Percentiles rank a stretch among this genome's conserved stretches.
These are phyloP conservation scores for Nannobrachium achirus DNA, from an alignment of 2,113 vertebrate genomes.

Conservation along the genomic window DNA sequence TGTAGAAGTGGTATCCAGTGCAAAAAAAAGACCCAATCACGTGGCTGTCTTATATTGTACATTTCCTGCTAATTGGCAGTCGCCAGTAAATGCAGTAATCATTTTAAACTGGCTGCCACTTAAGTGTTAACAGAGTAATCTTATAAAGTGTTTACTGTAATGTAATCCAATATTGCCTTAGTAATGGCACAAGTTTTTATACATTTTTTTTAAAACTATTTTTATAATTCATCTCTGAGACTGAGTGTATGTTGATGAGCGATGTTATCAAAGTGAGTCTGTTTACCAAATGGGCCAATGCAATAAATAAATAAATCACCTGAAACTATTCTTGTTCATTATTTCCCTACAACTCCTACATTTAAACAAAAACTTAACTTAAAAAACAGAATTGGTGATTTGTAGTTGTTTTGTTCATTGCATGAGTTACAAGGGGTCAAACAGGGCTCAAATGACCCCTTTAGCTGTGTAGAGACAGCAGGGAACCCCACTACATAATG, in stretches of 20 bases:
- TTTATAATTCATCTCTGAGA: constrained; percentile 63
- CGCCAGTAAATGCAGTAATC: background rate
- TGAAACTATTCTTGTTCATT: background rate
- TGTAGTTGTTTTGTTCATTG: constrained; percentile 34
- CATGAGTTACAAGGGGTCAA: background rate
- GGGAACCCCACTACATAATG: too few relatives aligned
- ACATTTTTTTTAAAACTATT: constrained; percentile 45
- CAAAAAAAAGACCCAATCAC: constrained; percentile 20
- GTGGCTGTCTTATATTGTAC: background rate
- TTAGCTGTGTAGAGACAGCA: too few relatives aligned
- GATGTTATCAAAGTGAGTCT: constrained; percentile 22
- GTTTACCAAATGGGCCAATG: constrained; percentile 46
- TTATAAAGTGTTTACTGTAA: constrained; percentile 32
- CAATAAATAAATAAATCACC: constrained; percentile 54
- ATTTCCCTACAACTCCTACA: background rate
- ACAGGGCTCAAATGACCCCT: background rate
- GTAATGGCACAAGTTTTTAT: constrained; percentile 45
- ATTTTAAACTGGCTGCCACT: background rate
- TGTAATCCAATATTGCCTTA: constrained; percentile 41
- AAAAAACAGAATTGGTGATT: background rate
- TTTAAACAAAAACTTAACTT: background rate
- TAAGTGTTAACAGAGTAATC: constrained; percentile 21
- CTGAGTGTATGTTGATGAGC: constrained; percentile 48
- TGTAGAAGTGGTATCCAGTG: background rate
- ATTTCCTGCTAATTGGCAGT: background rate